A percentile compares a stretch with the other conserved stretches of the same genome.
These are phyloP conservation scores for Scaptomyza tumidula DNA, from an alignment of 2,888 invertebrate species.

Conservation along the genomic window DNA sequence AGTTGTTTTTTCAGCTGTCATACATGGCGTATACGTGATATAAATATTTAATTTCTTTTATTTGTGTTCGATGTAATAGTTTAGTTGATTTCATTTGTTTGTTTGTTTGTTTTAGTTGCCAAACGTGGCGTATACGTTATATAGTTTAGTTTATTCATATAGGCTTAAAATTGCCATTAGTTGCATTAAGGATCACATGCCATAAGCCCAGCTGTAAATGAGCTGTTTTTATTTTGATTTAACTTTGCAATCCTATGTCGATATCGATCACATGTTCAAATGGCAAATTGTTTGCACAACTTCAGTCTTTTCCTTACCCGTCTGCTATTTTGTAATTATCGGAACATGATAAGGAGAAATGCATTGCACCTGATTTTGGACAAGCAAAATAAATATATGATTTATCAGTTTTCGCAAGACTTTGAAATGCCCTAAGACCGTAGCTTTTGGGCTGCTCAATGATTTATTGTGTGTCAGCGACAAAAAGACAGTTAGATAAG, in stretches of 20 bases:
- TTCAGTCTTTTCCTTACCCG: not conserved
- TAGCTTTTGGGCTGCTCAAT: slow-evolving; percentile 30
- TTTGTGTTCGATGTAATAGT: not conserved
- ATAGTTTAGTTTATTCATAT: not conserved
- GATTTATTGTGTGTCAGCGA: slow-evolving; percentile 65
- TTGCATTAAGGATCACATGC: slow-evolving; percentile 1
- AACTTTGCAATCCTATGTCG: slow-evolving; percentile 20
- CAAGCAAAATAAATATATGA: slow-evolving; percentile 11
- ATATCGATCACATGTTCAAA: slow-evolving; percentile 58
- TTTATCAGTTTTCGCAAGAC: slow-evolving; percentile 47
- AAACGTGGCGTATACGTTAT: not conserved
- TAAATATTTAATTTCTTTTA: slow-evolving; percentile 16
- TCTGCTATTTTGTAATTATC: slow-evolving; percentile 23
- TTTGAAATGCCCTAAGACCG: slow-evolving; percentile 46
- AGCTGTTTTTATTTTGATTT: slow-evolving; percentile 14
- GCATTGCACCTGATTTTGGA: slow-evolving; percentile 50
- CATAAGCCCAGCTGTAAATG: not conserved
- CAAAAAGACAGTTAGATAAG: slow-evolving; percentile 32
- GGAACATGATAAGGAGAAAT: slow-evolving; percentile 52
- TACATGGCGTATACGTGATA: slow-evolving; percentile 54
- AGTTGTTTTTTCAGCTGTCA: not conserved
- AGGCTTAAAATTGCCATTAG: not conserved
- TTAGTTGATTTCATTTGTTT: not conserved
- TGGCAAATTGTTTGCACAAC: slow-evolving; percentile 16
- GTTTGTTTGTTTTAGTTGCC: not conserved